Evolutionary conservation across 2,797 vertebrate species (phyloP).

Genomic region (Lepus oiostolus): DNA sequence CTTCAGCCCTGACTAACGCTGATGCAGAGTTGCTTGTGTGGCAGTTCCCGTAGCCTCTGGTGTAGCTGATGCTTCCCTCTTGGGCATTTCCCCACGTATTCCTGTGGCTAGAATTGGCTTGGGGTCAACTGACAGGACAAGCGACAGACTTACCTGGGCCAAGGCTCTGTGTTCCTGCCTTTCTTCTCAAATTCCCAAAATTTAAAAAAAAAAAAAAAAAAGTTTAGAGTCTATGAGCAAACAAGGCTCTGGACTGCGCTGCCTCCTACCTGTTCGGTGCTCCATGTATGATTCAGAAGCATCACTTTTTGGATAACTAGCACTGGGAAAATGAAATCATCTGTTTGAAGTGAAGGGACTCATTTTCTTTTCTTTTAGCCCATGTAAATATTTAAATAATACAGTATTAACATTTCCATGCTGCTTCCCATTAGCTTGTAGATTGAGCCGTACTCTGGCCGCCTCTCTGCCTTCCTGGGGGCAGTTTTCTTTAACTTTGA

Average conservation of each 20-base stretch:
- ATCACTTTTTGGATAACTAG: slow-evolving; percentile 30
- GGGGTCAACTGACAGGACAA: slow-evolving; percentile 23
- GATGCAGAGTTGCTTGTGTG: slow-evolving; percentile 63
- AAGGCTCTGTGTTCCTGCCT: slow-evolving; percentile 52
- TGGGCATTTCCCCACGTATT: not conserved
- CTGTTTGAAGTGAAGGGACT: slow-evolving; percentile 82
- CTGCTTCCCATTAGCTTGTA: slow-evolving; percentile 85
- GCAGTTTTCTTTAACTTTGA: slow-evolving; percentile 83
- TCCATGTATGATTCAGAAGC: not conserved
- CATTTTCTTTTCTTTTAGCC: slow-evolving; percentile 77
- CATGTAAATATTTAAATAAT: slow-evolving; percentile 86
- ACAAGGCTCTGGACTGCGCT: not conserved
- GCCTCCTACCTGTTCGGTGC: slow-evolving; percentile 45
- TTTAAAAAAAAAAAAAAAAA: not conserved
- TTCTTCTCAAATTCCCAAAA: not conserved
- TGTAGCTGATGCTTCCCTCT: not conserved
- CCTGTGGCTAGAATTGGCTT: slow-evolving; percentile 45
- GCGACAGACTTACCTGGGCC: not conserved
- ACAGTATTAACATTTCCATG: slow-evolving; percentile 85
- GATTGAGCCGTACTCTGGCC: slow-evolving; percentile 73
- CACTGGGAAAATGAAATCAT: slow-evolving; percentile 76
- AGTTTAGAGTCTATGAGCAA: not conserved
- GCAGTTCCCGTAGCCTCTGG: slow-evolving; percentile 38
- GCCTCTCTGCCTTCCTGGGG: slow-evolving; percentile 58
- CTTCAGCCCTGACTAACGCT: slow-evolving; percentile 40